These are phyloP conservation scores for Chionoecetes opilio DNA, from an alignment of 1,140 invertebrate species.

Conservation along the genomic window DNA sequence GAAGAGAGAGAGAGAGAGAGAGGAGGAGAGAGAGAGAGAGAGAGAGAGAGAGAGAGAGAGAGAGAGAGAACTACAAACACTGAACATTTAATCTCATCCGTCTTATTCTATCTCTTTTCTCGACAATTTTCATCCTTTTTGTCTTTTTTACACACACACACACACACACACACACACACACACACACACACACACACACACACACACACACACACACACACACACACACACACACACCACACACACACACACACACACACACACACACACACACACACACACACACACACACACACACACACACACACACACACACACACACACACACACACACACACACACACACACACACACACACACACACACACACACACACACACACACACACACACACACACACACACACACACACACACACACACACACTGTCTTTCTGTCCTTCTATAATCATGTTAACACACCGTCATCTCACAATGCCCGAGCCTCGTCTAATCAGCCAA, in stretches of 20 bases:
- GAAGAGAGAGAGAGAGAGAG: slow-evolving; percentile 15
- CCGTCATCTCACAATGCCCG: background rate
- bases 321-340: no score
- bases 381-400: background rate
- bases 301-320: background rate
- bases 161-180: slow-evolving; percentile 18
- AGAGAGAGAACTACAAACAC: slow-evolving; percentile 5
- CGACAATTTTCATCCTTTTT: background rate
- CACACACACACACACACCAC: no score
- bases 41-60: slow-evolving; percentile 27
- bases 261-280: slow-evolving; percentile 27
- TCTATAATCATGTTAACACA: background rate
- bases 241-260: background rate
- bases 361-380: no score
- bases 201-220: background rate
- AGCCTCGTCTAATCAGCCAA: background rate
- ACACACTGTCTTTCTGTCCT: background rate
- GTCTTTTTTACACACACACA: background rate
- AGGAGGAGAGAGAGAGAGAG: slow-evolving; percentile 5
- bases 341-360: no score
- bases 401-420: background rate
- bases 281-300: slow-evolving; percentile 6
- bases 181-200: slow-evolving; percentile 21
- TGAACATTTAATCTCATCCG: background rate
- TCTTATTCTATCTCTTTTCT: background rate